phyloP scores from a whole-genome alignment of 37 sponge, comb jelly and placozoan genomes.

The Theonella swinhoei region DNA sequence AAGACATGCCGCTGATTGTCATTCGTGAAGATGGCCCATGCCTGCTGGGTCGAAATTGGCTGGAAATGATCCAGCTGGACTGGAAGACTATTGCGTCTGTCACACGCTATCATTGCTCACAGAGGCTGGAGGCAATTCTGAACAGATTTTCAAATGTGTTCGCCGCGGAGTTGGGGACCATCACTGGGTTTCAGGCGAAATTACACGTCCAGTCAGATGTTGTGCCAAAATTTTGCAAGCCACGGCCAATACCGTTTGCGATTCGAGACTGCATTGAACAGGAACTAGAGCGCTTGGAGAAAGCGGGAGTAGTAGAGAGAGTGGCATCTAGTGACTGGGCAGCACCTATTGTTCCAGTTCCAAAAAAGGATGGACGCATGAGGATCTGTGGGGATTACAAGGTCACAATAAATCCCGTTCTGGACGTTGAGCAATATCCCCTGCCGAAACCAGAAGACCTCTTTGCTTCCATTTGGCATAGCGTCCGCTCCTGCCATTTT shows the following conservation, averaged over 20 bases:
- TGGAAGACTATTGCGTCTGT: neutral
- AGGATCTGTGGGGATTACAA: conserved; percentile 45
- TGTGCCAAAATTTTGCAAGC: conserved; percentile 19
- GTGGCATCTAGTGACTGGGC: conserved; percentile 57
- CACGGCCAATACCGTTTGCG: conserved; percentile 33
- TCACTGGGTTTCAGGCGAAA: conserved; percentile 3
- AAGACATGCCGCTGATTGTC: conserved; percentile 6
- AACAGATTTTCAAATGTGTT: neutral
- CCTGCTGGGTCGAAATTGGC: conserved; percentile 12
- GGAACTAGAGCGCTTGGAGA: conserved; percentile 25
- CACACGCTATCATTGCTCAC: neutral
- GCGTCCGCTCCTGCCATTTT: conserved; percentile 37
- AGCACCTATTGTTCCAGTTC: conserved; percentile 59
- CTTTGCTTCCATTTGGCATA: conserved; percentile 39
- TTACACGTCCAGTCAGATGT: neutral
- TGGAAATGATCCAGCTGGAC: conserved; percentile 2
- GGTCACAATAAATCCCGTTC: conserved; percentile 42
- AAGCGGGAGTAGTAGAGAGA: conserved; percentile 31
- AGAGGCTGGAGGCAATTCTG: neutral
- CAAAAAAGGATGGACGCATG: conserved; percentile 27
- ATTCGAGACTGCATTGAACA: conserved; percentile 3
- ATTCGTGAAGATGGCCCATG: conserved; percentile 13
- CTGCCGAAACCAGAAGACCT: neutral
- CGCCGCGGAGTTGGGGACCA: neutral
- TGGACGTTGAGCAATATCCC: conserved; percentile 36